phyloP scores from a whole-genome alignment of 2,888 invertebrate genomes.

The Drosophila cognata region DNA sequence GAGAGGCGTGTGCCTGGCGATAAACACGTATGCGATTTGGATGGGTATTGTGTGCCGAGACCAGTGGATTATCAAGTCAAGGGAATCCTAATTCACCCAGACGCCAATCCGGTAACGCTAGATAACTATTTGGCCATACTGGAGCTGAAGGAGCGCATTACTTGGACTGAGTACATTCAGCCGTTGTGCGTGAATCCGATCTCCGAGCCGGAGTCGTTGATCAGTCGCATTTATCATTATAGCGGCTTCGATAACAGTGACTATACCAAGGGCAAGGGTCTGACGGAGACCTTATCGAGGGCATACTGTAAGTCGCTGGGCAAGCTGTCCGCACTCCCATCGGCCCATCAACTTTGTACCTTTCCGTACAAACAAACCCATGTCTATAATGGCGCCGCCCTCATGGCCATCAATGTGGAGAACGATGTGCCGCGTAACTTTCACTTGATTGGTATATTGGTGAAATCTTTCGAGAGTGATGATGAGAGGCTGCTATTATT shows the following conservation, averaged over 20 bases:
- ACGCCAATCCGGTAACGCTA: constrained; percentile 47
- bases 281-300: constrained; percentile 34
- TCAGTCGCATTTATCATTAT: constrained; percentile 50
- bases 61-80: constrained; percentile 43
- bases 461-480: background rate
- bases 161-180: constrained; percentile 39
- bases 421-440: constrained; percentile 48
- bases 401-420: constrained; percentile 58
- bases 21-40: constrained; percentile 41
- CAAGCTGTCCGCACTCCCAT: constrained; percentile 14
- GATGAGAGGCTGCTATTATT: constrained; percentile 17
- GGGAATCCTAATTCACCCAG: constrained; percentile 52
- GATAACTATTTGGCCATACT: constrained; percentile 62
- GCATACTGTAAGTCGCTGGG: constrained; percentile 30
- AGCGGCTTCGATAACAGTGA: constrained; percentile 40
- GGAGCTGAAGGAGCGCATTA: constrained; percentile 39
- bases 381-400: constrained; percentile 48
- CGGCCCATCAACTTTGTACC: constrained; percentile 12
- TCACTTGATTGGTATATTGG: constrained; percentile 54
- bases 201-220: constrained; percentile 41
- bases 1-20: constrained; percentile 26
- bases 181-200: constrained; percentile 55
- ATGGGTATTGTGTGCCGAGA: constrained; percentile 59
- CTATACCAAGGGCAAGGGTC: constrained; percentile 45
- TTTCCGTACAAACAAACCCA: constrained; percentile 21